A percentile compares a stretch with the other conserved stretches of the same genome.
Conservation (phyloP, 1,140 invertebrate genomes). For the Adoxophyes honmai region DNA sequence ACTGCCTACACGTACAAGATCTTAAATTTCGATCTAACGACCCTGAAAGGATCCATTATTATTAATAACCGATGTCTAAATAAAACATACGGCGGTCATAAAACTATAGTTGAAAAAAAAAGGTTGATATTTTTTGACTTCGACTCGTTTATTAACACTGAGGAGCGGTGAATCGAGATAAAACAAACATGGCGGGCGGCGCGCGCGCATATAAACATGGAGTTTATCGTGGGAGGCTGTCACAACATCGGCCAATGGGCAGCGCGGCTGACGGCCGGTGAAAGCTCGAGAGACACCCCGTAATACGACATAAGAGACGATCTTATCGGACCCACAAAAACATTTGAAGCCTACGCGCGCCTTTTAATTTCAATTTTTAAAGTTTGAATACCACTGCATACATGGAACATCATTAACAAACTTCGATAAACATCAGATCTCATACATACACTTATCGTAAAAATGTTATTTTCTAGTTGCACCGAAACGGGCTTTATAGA, state of each 20-base stretch:
- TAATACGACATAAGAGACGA: constrained; percentile 47
- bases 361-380: constrained; percentile 31
- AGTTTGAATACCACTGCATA: constrained; percentile 31
- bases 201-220: constrained; percentile 66
- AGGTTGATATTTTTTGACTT: constrained; percentile 59
- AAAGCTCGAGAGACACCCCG: constrained; percentile 64
- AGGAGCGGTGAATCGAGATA: constrained; percentile 63
- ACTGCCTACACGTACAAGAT: constrained; percentile 57
- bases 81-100: constrained; percentile 64
- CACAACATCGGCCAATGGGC: constrained; percentile 65
- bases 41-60: constrained; percentile 66
- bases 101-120: constrained; percentile 51
- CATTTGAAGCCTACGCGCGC: constrained; percentile 65
- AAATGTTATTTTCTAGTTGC: constrained; percentile 12
- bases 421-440: constrained; percentile 37
- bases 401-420: constrained; percentile 39
- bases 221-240: constrained; percentile 75
- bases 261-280: constrained; percentile 55
- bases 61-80: constrained; percentile 75
- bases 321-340: constrained; percentile 47
- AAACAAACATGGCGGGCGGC: constrained; percentile 74
- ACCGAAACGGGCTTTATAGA: constrained; percentile 12
- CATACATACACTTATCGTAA: not conserved
- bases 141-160: constrained; percentile 73
- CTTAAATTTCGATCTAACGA: constrained; percentile 73